These are phyloP conservation scores for Nesogale talazaci DNA, from an alignment of 2,113 vertebrate species.

Conservation along the genomic window DNA sequence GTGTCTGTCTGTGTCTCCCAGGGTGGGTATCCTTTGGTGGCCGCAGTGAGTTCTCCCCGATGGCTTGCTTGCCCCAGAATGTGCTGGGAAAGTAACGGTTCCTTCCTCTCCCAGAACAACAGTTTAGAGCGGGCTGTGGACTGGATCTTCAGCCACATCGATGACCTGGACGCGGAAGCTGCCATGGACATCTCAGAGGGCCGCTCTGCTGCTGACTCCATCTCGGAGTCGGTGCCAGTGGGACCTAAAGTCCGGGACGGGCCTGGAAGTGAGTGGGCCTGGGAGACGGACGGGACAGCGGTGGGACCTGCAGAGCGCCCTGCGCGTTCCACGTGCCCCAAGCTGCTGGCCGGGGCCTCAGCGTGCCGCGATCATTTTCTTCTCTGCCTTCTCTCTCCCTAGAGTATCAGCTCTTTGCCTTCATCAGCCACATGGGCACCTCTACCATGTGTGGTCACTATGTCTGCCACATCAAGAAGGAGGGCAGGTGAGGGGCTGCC, in stretches of 20 bases:
- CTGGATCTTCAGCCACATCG: constrained; percentile 99
- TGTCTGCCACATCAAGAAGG: constrained; percentile 99
- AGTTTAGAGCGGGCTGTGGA: constrained; percentile 96
- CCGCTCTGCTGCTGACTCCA: constrained; percentile 95
- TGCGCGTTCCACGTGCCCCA: neutral
- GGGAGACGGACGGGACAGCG: neutral
- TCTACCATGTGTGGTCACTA: constrained; percentile 99
- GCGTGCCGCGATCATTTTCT: neutral
- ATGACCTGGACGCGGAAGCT: constrained; percentile 95
- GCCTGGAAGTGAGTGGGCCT: constrained; percentile 91
- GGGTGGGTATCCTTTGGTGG: neutral
- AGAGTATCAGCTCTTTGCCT: constrained; percentile 99
- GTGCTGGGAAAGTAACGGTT: constrained; percentile 3
- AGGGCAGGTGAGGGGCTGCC: constrained; percentile 91
- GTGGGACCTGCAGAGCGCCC: neutral
- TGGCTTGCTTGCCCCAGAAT: neutral
- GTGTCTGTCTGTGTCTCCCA: no score
- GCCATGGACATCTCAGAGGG: constrained; percentile 98
- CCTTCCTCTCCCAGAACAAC: constrained; percentile 90
- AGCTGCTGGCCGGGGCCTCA: neutral
- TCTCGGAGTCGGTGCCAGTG: constrained; percentile 93
- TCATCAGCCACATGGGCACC: constrained; percentile 99
- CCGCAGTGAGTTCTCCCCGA: neutral
- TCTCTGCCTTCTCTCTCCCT: constrained; percentile 40
- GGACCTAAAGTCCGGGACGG: constrained; percentile 97